Base-by-base conservation (phyloP, 1,140 invertebrate genomes). In the Plectrocnemia conspersa region DNA sequence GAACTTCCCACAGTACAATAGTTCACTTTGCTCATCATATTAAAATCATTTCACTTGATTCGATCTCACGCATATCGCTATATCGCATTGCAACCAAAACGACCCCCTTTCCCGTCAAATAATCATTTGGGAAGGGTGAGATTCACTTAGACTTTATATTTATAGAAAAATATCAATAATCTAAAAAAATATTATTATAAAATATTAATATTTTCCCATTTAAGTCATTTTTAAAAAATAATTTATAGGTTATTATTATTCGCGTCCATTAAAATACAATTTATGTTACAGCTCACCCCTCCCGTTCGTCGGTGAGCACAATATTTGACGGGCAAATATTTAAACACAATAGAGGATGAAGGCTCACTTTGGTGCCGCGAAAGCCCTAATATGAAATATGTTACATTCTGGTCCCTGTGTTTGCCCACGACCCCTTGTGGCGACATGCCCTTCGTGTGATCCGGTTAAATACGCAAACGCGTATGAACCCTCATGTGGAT, bases 311-410 rank as follows among this genome's bases (percentile, higher is more conserved):
- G n/a, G 42, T 27, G 42, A 23, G 46, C 32, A 33, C 21, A 24
- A 50, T 38, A 38, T 50, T 50, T 50, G 47, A 50, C 46, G 21
- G 46, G 52, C 57, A 59, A 59, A 59, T 59, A 59, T 54, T 59
- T 59, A 29, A 54, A 54, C 52, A 54, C 52, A 54, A 54, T 54
- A 54, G 44, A 47, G 33, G 15, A 44, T 32, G 27, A 46, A 54
- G 45, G 27, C 46, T 49, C 44, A 49, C 32, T 50, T 33, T 44
- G 35, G 46, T 41, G 32, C 45, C 44, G 29, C 57, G 36, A 27
- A 38, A 54, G 40, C 57, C 57, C 57, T 59, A 50, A 54, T 59
- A 42, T 49, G 52, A 45, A 54, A 54, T 59, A 59, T 47, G 57
- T 52, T 38, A 59, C 49, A 54, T 44, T 53, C 22, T 40, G 48